Base-by-base conservation (phyloP, 1,140 invertebrate species). In the Ceratina japonica region DNA sequence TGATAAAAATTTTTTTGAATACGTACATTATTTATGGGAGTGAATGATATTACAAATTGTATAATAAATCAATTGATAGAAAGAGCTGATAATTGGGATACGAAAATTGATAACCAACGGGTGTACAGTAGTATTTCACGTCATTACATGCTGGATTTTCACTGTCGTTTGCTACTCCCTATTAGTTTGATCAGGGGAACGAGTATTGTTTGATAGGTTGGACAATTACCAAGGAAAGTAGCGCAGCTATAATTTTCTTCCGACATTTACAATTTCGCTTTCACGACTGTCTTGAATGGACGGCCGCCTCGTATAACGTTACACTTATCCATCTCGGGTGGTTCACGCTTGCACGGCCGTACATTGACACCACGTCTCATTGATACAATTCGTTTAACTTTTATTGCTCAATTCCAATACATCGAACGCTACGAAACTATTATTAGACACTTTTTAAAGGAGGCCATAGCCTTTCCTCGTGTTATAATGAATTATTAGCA, bases 251-350 rank as follows among this genome's bases (percentile, higher is more conserved):
- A 65, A 69, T 82, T 70, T 65, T 24, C 63, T 81, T 70, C 65
- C 59, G 74, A 75, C 78, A 75, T 66, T 62, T 65, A 64, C 65
- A 69, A 82, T 81, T 81, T 82, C 79, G 44, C 81, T 81, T 81
- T 82, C 79, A 70, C 81, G 78, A 81, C 63, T 52, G 64, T 62
- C 13, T 56, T 66, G 12, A 70, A 58, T 56, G 66, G 51, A 56
- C 66, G 44, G 70, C 68, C 37, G 65, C 18, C 16, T 31, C 66
- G 51, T 75, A 54, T 58, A 81, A 63, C 51, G 49, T 65, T 75
- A 61, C 80, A 56, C 31, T 22, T 49, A 51, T 49, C 22, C 37
- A 24, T 15, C 16, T 31, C 18, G 49, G 59, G 56, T 31, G 4
- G 63, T 75, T 82, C 65, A 54, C 64, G 37, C 76, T 73, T 22